phyloP scores from a whole-genome alignment of 2,888 invertebrate genomes.

The Graphium colonna region DNA sequence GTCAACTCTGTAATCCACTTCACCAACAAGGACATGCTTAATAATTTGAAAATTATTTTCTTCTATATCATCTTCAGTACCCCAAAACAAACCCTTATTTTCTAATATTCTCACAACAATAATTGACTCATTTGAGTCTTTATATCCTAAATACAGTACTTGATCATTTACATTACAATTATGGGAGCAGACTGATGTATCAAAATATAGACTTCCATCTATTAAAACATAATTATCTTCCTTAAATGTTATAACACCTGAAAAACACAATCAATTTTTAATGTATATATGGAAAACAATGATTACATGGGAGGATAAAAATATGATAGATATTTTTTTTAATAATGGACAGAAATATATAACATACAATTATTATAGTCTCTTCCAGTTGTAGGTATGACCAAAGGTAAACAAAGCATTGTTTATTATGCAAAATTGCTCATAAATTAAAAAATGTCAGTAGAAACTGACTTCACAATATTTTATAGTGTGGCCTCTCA shows the following conservation, averaged over 20 bases:
- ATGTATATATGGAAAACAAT: too few species aligned
- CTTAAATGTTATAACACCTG: constrained; percentile 82
- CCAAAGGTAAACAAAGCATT: too few species aligned
- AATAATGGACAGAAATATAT: too few species aligned
- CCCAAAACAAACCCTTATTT: constrained; percentile 75
- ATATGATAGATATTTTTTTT: too few species aligned
- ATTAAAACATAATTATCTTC: constrained; percentile 73
- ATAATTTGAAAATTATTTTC: constrained; percentile 49
- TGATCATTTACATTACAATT: constrained; percentile 73
- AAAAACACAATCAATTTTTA: too few species aligned
- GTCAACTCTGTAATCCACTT: constrained; percentile 52
- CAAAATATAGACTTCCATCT: constrained; percentile 80
- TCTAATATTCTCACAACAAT: constrained; percentile 80
- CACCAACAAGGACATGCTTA: constrained; percentile 59
- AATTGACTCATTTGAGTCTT: constrained; percentile 58
- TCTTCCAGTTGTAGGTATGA: too few species aligned
- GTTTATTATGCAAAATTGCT: too few species aligned
- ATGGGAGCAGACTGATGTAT: constrained; percentile 49
- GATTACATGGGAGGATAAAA: too few species aligned
- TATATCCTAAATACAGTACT: constrained; percentile 79
- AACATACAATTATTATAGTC: too few species aligned
- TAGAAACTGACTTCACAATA: too few species aligned
- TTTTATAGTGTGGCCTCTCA: too few species aligned
- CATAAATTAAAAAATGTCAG: too few species aligned
- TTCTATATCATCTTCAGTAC: constrained; percentile 52